These are phyloP conservation scores for Huso huso DNA, from an alignment of 2,797 vertebrate genomes.

Conservation along the genomic window DNA sequence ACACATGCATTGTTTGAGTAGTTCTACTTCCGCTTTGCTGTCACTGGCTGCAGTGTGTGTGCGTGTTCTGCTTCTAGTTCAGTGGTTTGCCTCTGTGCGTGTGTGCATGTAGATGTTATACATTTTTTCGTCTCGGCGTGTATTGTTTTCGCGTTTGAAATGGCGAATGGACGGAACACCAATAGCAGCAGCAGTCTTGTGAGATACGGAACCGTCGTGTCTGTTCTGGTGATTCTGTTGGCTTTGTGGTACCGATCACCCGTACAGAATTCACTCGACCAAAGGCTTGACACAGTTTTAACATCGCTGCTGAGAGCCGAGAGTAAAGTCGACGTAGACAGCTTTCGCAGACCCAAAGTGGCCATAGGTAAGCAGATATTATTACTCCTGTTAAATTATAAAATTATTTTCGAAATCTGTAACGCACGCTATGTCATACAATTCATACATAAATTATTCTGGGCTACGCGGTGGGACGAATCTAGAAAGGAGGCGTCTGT, in stretches of 20 bases:
- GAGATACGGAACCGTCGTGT: conserved; percentile 55
- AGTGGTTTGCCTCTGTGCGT: not conserved
- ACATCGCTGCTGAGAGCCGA: conserved; percentile 69
- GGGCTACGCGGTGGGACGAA: no score
- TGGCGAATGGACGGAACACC: conserved; percentile 43
- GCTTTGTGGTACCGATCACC: conserved; percentile 61
- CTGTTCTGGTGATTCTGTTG: conserved; percentile 49
- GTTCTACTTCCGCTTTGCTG: conserved; percentile 41
- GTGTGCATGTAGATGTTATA: not conserved
- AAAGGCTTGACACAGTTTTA: conserved; percentile 59
- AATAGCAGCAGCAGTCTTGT: conserved; percentile 38
- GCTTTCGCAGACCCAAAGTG: conserved; percentile 53
- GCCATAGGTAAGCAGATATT: conserved; percentile 56
- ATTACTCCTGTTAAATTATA: no score
- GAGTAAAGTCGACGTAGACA: conserved; percentile 53
- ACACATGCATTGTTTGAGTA: no score
- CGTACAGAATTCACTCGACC: conserved; percentile 43
- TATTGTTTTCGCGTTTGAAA: conserved; percentile 10
- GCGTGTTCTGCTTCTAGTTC: not conserved
- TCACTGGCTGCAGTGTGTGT: conserved; percentile 13
- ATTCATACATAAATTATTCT: no score
- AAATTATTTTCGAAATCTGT: no score
- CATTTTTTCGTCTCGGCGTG: no score
- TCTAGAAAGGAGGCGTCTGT: no score
- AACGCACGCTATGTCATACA: no score